phyloP scores from a whole-genome alignment of 2,113 vertebrate species.

The Tamias sibiricus region DNA sequence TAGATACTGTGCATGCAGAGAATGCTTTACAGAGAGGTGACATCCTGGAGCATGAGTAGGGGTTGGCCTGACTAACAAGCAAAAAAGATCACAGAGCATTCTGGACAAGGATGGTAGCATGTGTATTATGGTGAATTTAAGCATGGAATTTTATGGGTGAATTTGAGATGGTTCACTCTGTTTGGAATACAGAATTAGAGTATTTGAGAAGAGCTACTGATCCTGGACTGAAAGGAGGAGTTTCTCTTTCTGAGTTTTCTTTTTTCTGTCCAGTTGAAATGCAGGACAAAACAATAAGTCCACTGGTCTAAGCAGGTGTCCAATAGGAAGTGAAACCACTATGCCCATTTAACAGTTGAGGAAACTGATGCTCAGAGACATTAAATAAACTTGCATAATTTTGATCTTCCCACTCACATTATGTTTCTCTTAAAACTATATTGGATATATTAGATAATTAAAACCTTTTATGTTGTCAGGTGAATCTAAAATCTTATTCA shows the following conservation, averaged over 20 bases:
- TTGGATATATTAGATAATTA: not conserved
- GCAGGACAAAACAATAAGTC: not conserved
- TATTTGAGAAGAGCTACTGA: not conserved
- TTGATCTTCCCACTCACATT: not conserved
- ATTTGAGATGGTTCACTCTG: not conserved
- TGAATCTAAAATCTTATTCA: slow-evolving; percentile 28
- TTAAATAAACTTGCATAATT: not conserved
- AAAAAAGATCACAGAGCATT: not conserved
- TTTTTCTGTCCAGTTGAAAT: not conserved
- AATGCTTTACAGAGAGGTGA: not conserved
- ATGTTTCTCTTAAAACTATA: slow-evolving; percentile 31
- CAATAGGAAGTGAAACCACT: not conserved
- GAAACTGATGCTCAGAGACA: not conserved
- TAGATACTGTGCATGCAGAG: not conserved
- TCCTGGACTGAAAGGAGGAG: not conserved
- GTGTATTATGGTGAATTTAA: not conserved
- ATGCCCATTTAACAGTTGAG: not conserved
- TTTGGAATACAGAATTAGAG: not conserved
- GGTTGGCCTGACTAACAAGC: not conserved
- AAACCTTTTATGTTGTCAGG: not conserved
- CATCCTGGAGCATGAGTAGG: not conserved
- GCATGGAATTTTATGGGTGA: not conserved
- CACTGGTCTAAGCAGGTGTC: not conserved
- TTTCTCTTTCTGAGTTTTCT: not conserved
- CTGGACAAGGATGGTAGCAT: not conserved